Percentiles rank a stretch among this genome's conserved stretches.
Conservation (phyloP, 2,888 invertebrate genomes). For the Uropetala carovei region DNA sequence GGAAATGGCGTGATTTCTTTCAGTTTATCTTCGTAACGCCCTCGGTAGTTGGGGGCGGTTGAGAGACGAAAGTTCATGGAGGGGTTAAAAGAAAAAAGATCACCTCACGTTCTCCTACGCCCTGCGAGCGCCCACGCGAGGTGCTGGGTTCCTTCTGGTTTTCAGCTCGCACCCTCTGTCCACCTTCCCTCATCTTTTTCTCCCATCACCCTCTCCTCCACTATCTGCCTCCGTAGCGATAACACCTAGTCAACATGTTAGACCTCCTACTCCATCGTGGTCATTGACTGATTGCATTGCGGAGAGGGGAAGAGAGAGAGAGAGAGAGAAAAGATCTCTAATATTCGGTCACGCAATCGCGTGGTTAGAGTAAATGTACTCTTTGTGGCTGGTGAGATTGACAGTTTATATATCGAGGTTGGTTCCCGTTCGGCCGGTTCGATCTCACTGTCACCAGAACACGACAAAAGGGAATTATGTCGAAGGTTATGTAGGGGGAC, state of each 20-base stretch:
- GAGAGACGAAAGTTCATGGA: no score
- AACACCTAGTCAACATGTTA: neutral
- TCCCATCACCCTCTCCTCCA: neutral
- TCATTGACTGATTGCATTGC: neutral
- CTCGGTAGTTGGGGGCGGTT: neutral
- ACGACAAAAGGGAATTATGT: constrained; percentile 10
- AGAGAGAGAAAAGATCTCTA: neutral
- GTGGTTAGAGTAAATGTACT: neutral
- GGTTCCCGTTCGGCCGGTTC: neutral
- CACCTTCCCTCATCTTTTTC: neutral
- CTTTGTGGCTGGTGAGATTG: neutral
- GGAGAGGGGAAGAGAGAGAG: neutral
- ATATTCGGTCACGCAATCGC: neutral
- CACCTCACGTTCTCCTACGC: neutral
- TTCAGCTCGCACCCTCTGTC: neutral
- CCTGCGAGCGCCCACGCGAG: neutral
- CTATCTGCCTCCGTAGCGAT: neutral
- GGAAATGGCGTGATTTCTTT: neutral
- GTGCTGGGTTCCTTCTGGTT: neutral
- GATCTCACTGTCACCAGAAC: neutral
- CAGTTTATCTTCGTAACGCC: neutral
- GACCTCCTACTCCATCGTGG: neutral
- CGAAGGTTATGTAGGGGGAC: neutral
- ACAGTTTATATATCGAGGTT: constrained; percentile 26
- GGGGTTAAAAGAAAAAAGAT: no score